Evolutionary conservation across 2,797 vertebrate species (phyloP), one percentile per base, ranked within the genome.

Genomic region (Microctenopoma stevenorrisi): DNA sequence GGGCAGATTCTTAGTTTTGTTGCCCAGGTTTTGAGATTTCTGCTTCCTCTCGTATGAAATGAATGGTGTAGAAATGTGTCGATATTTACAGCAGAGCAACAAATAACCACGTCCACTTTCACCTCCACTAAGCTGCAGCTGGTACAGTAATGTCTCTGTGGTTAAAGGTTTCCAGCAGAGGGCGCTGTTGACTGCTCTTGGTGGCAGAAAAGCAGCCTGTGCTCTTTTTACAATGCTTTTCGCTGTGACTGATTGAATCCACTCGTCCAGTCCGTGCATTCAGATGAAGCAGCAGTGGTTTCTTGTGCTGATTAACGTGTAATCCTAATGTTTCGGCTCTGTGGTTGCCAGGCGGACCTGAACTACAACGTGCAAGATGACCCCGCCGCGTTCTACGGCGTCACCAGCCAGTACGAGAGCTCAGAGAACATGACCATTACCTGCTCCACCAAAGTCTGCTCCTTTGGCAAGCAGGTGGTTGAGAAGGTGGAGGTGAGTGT

Each of bases 391-490:
- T 99, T 98, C 89, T 99, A 99, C 0, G 97, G 97, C 0, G 98
- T 99, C 71, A 97, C 93, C 83, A 99, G 98, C 90, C 97, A 99
- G 76, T 99, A 99, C 0, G 97, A 99, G 92, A 99, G 97, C 89
- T 97, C 97, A 0, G 98, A 99, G 90, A 99, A 99, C 86, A 99
- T 99, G 96, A 99, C 97, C 84, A 99, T 99, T 93, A 99, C 97
- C 89, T 98, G 97, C 90, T 99, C 97, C 85, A 99, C 97, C 87
- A 99, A 99, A 94, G 98, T 99, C 86, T 99, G 98, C 93, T 99
- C 97, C 14, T 99, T 99, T 37, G 98, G 98, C 74, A 99, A 99
- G 93, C 98, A 99, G 95, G 98, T 99, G 88, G 98, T 99, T 58
- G 98, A 99, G 92, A 99, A 99, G 91, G 97, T 99, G 88, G 98